Evolutionary conservation across 1,140 invertebrate species (phyloP), one percentile per base, ranked within the genome.

Genomic region (Tetragnatha versicolor): DNA sequence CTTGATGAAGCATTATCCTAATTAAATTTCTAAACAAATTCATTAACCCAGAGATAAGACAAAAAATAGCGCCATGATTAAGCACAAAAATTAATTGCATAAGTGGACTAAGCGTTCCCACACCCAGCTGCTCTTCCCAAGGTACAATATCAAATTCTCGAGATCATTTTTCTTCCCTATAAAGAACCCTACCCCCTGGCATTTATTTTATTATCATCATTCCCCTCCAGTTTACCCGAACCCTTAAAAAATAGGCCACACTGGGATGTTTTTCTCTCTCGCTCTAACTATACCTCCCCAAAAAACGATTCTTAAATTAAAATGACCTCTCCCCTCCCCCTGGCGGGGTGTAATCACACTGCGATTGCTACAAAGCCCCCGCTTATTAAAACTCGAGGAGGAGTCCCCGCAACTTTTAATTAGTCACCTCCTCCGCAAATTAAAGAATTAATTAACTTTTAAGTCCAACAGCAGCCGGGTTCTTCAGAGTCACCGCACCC

Each of bases 361-460:
- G 42, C 63, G 12, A 68, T 68, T 29, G 20, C 7, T 27, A 68
- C 29, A 70, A 27, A 55, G 47, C 49, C 49, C 27, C 42, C 51
- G 47, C 53, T 60, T 73, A 73, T 73, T 73, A 73, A 73, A 73
- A 73, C 58, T 35, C 31, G 39, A 35, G 22, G 17, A 22, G 49
- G 68, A 33, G 68, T 65, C n/a, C 7, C 47, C 37, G 29, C 53
- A 73, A n/a, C 51, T 22, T 73, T 55, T 73, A 73, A 73, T 73
- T 73, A 73, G 69, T 20, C 42, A 10, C 33, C 51, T 45, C 22
- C 53, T 17, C 69, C 39, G 22, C 69, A 73, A 73, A 73, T 73
- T 73, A 73, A 73, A 73, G 69, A 73, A 73, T 73, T 73, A 73
- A 73, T 73, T 73, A 73, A 73, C 69, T 73, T 73, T 60, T 73